These are phyloP conservation scores for Laterallus jamaicensis DNA, from an alignment of 2,113 vertebrate genomes.

Conservation along the genomic window DNA sequence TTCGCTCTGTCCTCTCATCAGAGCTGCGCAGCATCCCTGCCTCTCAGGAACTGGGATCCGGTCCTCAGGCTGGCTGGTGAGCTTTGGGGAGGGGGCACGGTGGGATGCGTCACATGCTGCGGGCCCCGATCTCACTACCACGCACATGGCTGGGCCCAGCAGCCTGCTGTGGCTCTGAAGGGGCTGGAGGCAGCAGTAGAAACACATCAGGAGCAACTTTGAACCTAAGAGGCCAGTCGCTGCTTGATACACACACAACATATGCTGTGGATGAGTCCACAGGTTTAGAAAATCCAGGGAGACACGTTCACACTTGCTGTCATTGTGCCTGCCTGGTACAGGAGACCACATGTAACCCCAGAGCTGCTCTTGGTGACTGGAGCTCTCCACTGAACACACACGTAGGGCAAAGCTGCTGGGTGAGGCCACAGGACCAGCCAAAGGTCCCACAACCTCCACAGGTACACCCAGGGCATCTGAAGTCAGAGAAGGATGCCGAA, in stretches of 20 bases:
- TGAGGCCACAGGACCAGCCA: background rate
- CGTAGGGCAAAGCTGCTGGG: background rate
- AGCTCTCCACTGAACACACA: background rate
- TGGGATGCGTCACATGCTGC: accelerated
- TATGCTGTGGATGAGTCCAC: background rate
- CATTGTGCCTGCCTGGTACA: background rate
- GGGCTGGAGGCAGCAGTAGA: background rate
- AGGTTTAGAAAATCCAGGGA: background rate
- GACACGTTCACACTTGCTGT: accelerated
- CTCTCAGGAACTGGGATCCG: background rate
- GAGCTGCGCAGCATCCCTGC: background rate
- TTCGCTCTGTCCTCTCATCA: background rate
- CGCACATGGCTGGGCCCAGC: accelerated
- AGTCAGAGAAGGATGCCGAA: background rate
- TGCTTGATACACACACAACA: background rate
- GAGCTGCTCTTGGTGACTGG: background rate
- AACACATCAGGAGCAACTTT: accelerated
- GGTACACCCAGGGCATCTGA: accelerated
- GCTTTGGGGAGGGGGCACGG: background rate
- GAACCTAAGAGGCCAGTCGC: background rate
- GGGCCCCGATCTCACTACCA: accelerated
- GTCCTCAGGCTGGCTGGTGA: background rate
- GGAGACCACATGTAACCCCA: background rate
- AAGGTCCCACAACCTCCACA: background rate
- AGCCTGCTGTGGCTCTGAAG: background rate